Conservation (phyloP, 2,888 invertebrate genomes). For the Rhabditophanes sp. region DNA sequence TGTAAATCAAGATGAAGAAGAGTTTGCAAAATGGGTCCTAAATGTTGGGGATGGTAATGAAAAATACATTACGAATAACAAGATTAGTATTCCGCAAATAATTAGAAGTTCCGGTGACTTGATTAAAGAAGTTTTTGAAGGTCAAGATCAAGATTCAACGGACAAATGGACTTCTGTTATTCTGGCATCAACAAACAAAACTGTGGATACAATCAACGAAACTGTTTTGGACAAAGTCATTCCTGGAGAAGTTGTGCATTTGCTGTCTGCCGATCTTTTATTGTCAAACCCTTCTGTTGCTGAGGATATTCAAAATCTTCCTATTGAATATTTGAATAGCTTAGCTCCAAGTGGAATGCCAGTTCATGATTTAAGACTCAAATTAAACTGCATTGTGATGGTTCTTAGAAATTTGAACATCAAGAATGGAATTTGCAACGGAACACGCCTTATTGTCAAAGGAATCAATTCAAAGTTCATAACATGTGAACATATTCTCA, state of each 20-base stretch:
- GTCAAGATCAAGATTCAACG: conserved; percentile 2
- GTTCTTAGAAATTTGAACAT: conserved; percentile 1
- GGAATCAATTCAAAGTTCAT: no score
- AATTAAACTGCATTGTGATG: conserved; percentile 1
- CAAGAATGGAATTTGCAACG: conserved; percentile 1
- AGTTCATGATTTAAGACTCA: neutral
- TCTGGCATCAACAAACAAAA: conserved; percentile 3
- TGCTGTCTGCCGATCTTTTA: no score
- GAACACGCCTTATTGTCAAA: conserved; percentile 2
- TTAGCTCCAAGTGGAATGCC: no score
- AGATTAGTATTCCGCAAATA: conserved; percentile 1
- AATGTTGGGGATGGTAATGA: conserved; percentile 6
- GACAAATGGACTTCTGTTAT: conserved; percentile 2
- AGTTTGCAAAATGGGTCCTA: conserved; percentile 7
- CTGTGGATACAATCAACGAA: conserved; percentile 2
- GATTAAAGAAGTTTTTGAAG: conserved; percentile 7
- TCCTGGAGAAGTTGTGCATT: no score
- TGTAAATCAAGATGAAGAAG: conserved; percentile 4
- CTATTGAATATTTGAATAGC: no score
- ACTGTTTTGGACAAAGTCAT: conserved; percentile 6
- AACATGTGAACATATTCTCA: no score
- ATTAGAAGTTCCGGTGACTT: conserved; percentile 2
- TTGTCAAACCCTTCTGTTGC: no score
- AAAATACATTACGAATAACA: conserved; percentile 1
- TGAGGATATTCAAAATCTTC: no score